Conservation (phyloP, 2,888 invertebrate species). For the Catocala fraxini region DNA sequence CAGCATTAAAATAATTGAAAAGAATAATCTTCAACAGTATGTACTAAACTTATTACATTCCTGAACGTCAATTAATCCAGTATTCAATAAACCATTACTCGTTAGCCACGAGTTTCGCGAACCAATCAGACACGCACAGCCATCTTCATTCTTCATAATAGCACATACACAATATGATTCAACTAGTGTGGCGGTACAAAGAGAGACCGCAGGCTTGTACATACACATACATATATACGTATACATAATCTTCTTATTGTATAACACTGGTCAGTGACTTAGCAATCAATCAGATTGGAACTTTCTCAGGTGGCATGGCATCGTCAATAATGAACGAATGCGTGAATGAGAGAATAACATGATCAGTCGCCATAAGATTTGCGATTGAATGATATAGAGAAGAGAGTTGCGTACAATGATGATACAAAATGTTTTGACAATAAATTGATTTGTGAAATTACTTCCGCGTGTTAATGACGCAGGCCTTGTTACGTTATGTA, state of each 20-base stretch:
- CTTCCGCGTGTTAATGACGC: constrained; percentile 15
- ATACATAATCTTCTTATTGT: constrained; percentile 37
- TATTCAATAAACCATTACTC: background rate
- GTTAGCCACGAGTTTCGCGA: constrained; percentile 8
- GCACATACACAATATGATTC: constrained; percentile 6
- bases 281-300: constrained; percentile 58
- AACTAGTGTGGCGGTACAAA: constrained; percentile 2
- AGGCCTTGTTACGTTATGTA: background rate
- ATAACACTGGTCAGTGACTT: constrained; percentile 53
- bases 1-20: too few relatives aligned
- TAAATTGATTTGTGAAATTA: constrained; percentile 19
- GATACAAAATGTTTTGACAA: constrained; percentile 13
- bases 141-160: constrained; percentile 26
- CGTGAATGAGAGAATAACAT: constrained; percentile 37
- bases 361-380: constrained; percentile 31
- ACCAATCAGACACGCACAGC: constrained; percentile 23
- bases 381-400: constrained; percentile 22
- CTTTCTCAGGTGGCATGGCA: constrained; percentile 50
- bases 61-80: background rate
- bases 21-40: too few relatives aligned
- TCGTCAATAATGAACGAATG: constrained; percentile 39
- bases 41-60: background rate
- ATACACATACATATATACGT: background rate
- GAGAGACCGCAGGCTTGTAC: constrained; percentile 1
- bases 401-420: constrained; percentile 16